Conservation (phyloP, 2,797 vertebrate genomes). For the Girardinus metallicus region DNA sequence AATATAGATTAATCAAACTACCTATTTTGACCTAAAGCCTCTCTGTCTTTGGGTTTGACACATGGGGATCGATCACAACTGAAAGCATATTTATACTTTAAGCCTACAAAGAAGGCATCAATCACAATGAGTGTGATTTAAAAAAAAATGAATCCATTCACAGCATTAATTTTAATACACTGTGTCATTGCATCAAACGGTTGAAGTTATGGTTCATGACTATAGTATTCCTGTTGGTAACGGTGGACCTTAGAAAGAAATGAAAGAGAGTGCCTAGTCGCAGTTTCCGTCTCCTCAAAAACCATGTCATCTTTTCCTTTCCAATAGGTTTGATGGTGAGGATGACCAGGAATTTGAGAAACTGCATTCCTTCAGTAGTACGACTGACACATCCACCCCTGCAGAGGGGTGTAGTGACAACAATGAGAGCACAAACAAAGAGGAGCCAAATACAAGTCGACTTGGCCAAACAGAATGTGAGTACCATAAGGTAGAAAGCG, state of each 20-base stretch:
- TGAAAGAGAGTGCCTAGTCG: background rate
- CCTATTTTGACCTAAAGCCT: too few species aligned
- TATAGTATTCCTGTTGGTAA: background rate
- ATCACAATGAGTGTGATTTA: too few species aligned
- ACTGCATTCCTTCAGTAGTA: slow-evolving; percentile 50
- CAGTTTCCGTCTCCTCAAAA: slow-evolving; percentile 4
- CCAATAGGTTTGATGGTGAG: slow-evolving; percentile 65
- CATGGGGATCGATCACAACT: too few species aligned
- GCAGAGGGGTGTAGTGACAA: slow-evolving; percentile 42
- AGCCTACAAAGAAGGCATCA: too few species aligned
- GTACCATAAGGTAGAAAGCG: slow-evolving; percentile 31
- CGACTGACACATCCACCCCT: slow-evolving; percentile 41
- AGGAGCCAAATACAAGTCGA: slow-evolving; percentile 66
- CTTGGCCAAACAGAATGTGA: slow-evolving; percentile 67
- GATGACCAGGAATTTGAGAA: slow-evolving; percentile 66
- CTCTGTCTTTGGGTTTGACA: too few species aligned
- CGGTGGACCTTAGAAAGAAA: background rate
- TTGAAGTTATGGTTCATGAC: background rate
- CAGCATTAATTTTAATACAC: background rate
- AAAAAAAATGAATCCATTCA: too few species aligned
- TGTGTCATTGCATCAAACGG: background rate
- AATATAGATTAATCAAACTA: too few species aligned
- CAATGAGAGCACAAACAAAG: slow-evolving; percentile 61
- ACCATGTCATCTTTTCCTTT: background rate
- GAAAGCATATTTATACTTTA: too few species aligned